A percentile compares a stretch with the other conserved stretches of the same genome.
Conservation (phyloP, 2,113 vertebrate genomes). For the Thermophis baileyi region DNA sequence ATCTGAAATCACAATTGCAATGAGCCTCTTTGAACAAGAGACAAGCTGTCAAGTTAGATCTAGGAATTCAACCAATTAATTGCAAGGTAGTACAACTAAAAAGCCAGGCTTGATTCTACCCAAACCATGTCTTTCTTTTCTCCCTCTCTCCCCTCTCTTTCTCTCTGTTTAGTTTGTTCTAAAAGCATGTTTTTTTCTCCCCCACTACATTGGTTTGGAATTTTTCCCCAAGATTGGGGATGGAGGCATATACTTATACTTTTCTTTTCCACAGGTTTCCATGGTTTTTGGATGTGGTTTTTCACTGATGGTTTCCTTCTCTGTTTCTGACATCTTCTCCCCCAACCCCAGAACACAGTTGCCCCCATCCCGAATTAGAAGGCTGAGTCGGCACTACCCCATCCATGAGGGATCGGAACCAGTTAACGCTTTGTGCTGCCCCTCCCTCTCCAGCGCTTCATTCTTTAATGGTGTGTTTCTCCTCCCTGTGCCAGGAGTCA, state of each 20-base stretch:
- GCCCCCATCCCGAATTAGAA: constrained; percentile 22
- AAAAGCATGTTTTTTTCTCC: not conserved
- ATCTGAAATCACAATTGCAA: constrained; percentile 55
- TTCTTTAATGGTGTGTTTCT: constrained; percentile 53
- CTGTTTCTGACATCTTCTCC: constrained; percentile 33
- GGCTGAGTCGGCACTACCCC: constrained; percentile 34
- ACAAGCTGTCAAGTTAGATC: constrained; percentile 12
- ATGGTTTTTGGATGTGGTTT: constrained; percentile 37
- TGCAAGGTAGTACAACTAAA: not conserved
- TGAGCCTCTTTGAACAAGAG: constrained; percentile 25
- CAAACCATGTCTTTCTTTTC: constrained; percentile 24
- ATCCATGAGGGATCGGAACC: constrained; percentile 40
- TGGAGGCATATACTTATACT: constrained; percentile 45
- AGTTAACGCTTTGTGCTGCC: constrained; percentile 32
- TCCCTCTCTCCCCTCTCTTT: constrained; percentile 23
- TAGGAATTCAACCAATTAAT: constrained; percentile 38
- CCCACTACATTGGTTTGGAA: constrained; percentile 19
- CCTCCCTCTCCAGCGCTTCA: constrained; percentile 24
- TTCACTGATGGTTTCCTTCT: constrained; percentile 38
- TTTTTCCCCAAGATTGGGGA: constrained; percentile 30
- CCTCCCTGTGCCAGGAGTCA: constrained; percentile 39
- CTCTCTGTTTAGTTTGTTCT: constrained; percentile 33
- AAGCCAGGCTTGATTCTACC: constrained; percentile 33
- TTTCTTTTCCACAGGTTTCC: constrained; percentile 39
- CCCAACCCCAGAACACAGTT: constrained; percentile 15